Evolutionary conservation across 2,797 vertebrate species (phyloP).

Genomic region (Chaetophractus vellerosus): DNA sequence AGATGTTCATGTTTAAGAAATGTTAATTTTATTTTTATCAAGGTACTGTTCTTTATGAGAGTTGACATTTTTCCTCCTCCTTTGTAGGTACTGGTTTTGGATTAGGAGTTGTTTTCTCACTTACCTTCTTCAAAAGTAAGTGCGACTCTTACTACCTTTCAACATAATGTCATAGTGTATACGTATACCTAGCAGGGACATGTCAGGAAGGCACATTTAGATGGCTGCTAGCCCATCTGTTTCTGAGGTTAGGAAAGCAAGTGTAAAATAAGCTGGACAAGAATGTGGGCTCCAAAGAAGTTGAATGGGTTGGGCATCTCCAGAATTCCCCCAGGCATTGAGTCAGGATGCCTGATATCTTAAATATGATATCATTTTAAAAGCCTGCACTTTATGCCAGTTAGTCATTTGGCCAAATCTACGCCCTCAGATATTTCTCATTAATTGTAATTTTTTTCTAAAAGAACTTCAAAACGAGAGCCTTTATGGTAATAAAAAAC

Average conservation of each 20-base stretch:
- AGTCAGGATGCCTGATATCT: constrained; percentile 72
- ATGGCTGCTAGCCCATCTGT: not conserved
- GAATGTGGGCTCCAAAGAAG: not conserved
- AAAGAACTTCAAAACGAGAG: constrained; percentile 71
- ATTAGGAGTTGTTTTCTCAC: constrained; percentile 94
- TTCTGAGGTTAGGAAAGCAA: not conserved
- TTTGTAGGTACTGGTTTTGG: constrained; percentile 94
- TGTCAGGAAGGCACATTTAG: not conserved
- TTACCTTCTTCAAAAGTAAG: constrained; percentile 97
- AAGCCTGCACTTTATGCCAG: constrained; percentile 64
- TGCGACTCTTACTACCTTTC: constrained; percentile 57
- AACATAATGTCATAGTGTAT: not conserved
- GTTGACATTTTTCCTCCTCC: constrained; percentile 67
- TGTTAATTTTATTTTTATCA: not conserved
- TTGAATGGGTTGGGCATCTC: not conserved
- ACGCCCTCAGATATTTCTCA: constrained; percentile 67
- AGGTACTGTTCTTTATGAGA: not conserved
- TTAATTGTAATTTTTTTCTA: constrained; percentile 61
- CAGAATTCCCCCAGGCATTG: constrained; percentile 66
- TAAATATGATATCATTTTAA: constrained; percentile 70
- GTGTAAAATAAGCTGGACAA: not conserved
- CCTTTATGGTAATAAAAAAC: constrained; percentile 63
- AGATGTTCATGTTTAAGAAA: constrained; percentile 36
- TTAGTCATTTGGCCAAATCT: constrained; percentile 69
- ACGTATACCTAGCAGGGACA: not conserved